These are phyloP conservation scores for Corythaeola cristata DNA, from an alignment of 2,113 vertebrate species.

Conservation along the genomic window DNA sequence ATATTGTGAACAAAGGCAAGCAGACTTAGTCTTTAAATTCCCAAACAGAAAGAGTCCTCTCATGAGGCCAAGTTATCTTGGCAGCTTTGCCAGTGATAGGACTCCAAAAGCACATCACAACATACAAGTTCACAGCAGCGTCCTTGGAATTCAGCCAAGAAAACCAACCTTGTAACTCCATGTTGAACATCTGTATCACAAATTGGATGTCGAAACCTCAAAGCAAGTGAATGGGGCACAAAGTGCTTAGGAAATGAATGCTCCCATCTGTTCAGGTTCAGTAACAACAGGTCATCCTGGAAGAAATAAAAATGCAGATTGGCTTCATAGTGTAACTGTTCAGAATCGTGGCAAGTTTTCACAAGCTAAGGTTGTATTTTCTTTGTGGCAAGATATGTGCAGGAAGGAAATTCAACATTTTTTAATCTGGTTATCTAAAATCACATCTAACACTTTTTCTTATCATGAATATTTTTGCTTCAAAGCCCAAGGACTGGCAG, in stretches of 20 bases:
- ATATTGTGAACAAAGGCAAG: background rate
- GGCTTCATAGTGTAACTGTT: background rate
- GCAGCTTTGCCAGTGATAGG: background rate
- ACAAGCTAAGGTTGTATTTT: background rate
- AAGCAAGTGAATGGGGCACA: background rate
- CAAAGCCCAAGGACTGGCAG: background rate
- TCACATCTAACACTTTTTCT: slow-evolving; percentile 19
- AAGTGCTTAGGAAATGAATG: background rate
- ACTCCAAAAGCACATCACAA: background rate
- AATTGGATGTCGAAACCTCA: background rate
- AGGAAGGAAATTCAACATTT: slow-evolving; percentile 57
- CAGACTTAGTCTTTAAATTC: background rate
- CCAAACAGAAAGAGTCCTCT: background rate
- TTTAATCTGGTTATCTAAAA: slow-evolving; percentile 45
- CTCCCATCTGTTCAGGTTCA: background rate
- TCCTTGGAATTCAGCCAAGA: background rate
- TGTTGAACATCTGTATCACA: background rate
- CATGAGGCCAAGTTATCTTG: background rate
- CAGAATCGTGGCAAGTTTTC: background rate
- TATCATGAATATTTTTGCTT: slow-evolving; percentile 3
- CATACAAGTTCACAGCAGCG: background rate
- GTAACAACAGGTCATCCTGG: background rate
- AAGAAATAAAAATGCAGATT: background rate
- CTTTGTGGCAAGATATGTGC: background rate
- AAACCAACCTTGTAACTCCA: background rate